Evolutionary conservation across 2,888 invertebrate genomes (phyloP).

Genomic region (Poecilus cupreus): DNA sequence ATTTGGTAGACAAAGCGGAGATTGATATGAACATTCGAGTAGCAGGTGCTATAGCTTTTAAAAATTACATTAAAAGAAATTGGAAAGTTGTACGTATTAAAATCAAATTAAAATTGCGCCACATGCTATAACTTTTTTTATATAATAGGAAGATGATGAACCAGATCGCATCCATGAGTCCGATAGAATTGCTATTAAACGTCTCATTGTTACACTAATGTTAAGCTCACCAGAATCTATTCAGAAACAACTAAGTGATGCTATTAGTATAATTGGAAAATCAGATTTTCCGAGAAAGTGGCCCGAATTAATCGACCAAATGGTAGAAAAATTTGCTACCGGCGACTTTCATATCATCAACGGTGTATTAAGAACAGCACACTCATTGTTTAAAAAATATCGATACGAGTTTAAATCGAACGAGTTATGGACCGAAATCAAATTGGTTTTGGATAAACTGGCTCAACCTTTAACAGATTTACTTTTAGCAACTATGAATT

Average conservation of each 20-base stretch:
- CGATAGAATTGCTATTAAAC: conserved; percentile 89
- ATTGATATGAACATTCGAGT: conserved; percentile 85
- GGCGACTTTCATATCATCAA: conserved; percentile 96
- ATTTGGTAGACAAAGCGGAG: conserved; percentile 88
- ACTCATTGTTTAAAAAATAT: conserved; percentile 97
- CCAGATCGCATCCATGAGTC: conserved; percentile 85
- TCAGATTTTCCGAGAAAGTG: conserved; percentile 98
- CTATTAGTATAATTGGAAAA: conserved; percentile 96
- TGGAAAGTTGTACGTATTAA: conserved; percentile 87
- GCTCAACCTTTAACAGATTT: conserved; percentile 95
- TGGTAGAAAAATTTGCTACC: conserved; percentile 93
- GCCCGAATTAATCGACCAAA: conserved; percentile 93
- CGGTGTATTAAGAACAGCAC: conserved; percentile 94
- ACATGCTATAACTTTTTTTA: background rate
- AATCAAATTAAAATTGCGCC: background rate
- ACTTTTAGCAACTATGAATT: conserved; percentile 89
- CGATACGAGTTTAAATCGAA: conserved; percentile 97
- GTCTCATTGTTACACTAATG: conserved; percentile 93
- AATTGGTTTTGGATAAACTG: conserved; percentile 94
- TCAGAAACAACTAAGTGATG: conserved; percentile 96
- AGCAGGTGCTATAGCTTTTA: conserved; percentile 95
- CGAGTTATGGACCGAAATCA: conserved; percentile 96
- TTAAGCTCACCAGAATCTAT: conserved; percentile 91
- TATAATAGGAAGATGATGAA: conserved; percentile 79
- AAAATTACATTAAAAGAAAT: conserved; percentile 96